Evolutionary conservation across 2,113 vertebrate genomes (phyloP), one percentile per base, ranked within the genome.

Genomic region (Prinia subflava): DNA sequence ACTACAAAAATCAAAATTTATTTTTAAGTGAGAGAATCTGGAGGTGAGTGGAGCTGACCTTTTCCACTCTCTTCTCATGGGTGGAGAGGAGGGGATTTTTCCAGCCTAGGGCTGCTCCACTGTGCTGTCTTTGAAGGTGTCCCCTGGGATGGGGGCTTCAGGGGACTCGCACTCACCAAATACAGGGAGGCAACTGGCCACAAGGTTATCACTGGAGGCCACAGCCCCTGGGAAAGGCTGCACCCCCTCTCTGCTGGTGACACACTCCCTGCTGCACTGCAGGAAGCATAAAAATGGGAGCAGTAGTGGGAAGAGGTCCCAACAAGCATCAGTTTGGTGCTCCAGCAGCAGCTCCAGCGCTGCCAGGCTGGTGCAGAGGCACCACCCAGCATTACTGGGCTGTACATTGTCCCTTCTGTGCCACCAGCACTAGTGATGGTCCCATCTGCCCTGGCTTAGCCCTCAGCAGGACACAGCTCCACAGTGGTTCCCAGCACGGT

Each of bases 401-500:
- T 83, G 62, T 67, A n/a, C 11, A 4, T 9, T 59, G 37, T 53
- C 46, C 55, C 50, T 37, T 33, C 39, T 25, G 33, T 69, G 79
- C 63, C 87, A 65, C 22, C 47, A 63, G 70, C 30, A 63, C 35
- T 5, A 7, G 64, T 4, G 46, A 52, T n/a, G 64, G 71, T 47
- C 27, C 70, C 69, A 4, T 53, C 31, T 1, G 5, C 22, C 67
- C 55, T 0, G 0, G 46, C 50, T 41, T 3, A 3, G 22, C 44
- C 60, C 3, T 0, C 80, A 67, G 87, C 56, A 62, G 81, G 84
- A 93, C 69, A 37, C 1, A 3, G 77, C 41, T 53, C 89, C 2
- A 20, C 63, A 33, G 78, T 17, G 20, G 64, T 90, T 97, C 95
- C 92, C 96, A 96, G 96, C 89, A 41, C n/a, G 8, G 6, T 15